These are phyloP conservation scores for Dendroctonus valens DNA, from an alignment of 1,140 invertebrate genomes.

Conservation along the genomic window DNA sequence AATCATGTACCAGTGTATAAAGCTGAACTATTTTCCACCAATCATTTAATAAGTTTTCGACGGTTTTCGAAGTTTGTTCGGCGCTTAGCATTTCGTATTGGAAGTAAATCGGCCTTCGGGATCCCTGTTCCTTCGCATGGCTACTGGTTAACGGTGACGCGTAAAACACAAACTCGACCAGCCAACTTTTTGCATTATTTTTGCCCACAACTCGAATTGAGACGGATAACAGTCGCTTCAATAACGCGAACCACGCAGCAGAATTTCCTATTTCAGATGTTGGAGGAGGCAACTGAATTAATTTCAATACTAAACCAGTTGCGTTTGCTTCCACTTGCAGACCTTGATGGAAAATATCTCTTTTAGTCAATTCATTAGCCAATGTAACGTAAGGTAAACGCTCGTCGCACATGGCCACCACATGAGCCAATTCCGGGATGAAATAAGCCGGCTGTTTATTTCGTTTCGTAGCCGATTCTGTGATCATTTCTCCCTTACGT, in stretches of 20 bases:
- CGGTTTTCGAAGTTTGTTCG: constrained; percentile 70
- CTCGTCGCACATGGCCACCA: constrained; percentile 93
- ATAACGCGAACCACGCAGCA: constrained; percentile 62
- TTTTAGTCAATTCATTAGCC: constrained; percentile 76
- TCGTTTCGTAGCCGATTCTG: constrained; percentile 53
- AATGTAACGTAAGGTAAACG: constrained; percentile 86
- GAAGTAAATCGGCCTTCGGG: constrained; percentile 81
- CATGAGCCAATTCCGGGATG: constrained; percentile 88
- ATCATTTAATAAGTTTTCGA: constrained; percentile 81
- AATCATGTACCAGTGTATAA: constrained; percentile 79
- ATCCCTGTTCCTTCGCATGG: constrained; percentile 82
- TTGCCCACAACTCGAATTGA: constrained; percentile 79
- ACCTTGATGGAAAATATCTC: constrained; percentile 86
- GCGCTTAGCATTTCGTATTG: constrained; percentile 82
- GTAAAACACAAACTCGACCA: constrained; percentile 87
- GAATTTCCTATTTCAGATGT: constrained; percentile 51
- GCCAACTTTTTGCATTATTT: constrained; percentile 75
- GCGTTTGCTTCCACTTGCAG: constrained; percentile 89
- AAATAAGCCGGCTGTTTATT: constrained; percentile 86
- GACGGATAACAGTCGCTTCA: constrained; percentile 78
- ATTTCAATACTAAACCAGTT: constrained; percentile 76
- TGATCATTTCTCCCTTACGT: constrained; percentile 46
- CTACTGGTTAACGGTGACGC: constrained; percentile 77
- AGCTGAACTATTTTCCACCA: constrained; percentile 90
- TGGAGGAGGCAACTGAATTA: constrained; percentile 75